Evolutionary conservation across 2,797 vertebrate species (phyloP).

Genomic region (Pantherophis vulpinus): DNA sequence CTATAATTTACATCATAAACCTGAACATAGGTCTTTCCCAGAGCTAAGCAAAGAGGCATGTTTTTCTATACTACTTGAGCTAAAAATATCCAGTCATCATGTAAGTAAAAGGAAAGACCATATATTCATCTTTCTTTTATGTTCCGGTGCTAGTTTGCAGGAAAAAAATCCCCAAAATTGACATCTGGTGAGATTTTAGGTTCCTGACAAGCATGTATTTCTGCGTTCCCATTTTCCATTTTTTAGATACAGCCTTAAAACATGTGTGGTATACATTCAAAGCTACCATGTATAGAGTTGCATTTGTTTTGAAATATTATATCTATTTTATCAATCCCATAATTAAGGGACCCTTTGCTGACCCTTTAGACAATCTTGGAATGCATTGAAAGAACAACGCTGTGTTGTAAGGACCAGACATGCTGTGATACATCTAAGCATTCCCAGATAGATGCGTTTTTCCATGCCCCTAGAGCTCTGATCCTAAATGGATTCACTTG

Average conservation of each 20-base stretch:
- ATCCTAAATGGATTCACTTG: background rate
- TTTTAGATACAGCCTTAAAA: background rate
- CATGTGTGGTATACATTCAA: background rate
- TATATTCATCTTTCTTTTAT: slow-evolving; percentile 8
- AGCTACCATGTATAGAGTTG: background rate
- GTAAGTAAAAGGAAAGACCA: slow-evolving; percentile 5
- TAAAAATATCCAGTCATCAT: slow-evolving; percentile 6
- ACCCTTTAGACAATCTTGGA: background rate
- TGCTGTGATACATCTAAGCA: slow-evolving; percentile 26
- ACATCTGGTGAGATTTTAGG: background rate
- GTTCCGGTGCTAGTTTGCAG: background rate
- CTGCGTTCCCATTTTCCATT: background rate
- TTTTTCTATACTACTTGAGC: background rate
- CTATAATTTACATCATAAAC: background rate
- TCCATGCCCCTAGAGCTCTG: slow-evolving; percentile 23
- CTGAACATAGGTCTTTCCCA: background rate
- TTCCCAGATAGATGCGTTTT: slow-evolving; percentile 46
- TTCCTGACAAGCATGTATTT: background rate
- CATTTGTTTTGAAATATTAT: background rate
- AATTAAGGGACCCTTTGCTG: slow-evolving; percentile 5
- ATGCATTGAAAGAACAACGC: slow-evolving; percentile 9
- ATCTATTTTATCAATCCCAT: background rate
- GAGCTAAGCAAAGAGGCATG: background rate
- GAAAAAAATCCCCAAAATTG: background rate
- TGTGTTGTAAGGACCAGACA: slow-evolving; percentile 11